These are phyloP conservation scores for Ooceraea biroi DNA, from an alignment of 1,140 invertebrate genomes.

Conservation along the genomic window DNA sequence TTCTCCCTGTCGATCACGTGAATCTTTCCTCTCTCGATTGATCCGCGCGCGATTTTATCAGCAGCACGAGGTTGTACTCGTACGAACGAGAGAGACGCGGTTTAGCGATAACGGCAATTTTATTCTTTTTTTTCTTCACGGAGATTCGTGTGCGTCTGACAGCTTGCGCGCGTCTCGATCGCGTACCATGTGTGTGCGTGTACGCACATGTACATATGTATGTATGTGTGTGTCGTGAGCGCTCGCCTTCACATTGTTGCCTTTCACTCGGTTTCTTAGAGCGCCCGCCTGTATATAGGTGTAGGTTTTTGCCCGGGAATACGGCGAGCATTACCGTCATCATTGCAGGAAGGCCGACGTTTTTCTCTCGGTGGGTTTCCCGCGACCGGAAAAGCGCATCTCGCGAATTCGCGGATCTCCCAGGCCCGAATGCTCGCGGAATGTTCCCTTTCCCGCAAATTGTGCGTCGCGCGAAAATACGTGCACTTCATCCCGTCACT, in stretches of 20 bases:
- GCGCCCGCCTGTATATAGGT: constrained; percentile 50
- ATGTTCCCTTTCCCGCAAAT: not conserved
- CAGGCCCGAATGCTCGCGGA: not conserved
- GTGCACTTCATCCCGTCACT: too few species aligned
- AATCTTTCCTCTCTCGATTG: not conserved
- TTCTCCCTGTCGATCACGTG: not conserved
- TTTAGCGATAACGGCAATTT: constrained; percentile 16
- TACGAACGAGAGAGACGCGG: constrained; percentile 1
- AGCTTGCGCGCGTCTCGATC: constrained; percentile 39
- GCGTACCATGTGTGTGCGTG: too few species aligned
- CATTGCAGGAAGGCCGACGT: constrained; percentile 20
- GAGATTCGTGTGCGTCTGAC: constrained; percentile 36
- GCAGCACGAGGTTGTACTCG: constrained; percentile 19
- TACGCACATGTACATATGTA: not conserved
- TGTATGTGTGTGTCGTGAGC: constrained; percentile 44
- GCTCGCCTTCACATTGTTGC: constrained; percentile 82
- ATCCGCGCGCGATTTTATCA: constrained; percentile 33
- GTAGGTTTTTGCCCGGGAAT: constrained; percentile 56
- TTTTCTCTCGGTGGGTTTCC: not conserved
- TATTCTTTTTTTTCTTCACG: not conserved
- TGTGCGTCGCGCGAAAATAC: not conserved
- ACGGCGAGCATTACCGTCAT: constrained; percentile 34
- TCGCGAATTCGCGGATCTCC: not conserved
- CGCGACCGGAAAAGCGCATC: constrained; percentile 14
- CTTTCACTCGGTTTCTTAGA: constrained; percentile 81